Evolutionary conservation across 2,888 invertebrate species (phyloP), one percentile per base, ranked within the genome.

Genomic region (Spisula subtruncata): DNA sequence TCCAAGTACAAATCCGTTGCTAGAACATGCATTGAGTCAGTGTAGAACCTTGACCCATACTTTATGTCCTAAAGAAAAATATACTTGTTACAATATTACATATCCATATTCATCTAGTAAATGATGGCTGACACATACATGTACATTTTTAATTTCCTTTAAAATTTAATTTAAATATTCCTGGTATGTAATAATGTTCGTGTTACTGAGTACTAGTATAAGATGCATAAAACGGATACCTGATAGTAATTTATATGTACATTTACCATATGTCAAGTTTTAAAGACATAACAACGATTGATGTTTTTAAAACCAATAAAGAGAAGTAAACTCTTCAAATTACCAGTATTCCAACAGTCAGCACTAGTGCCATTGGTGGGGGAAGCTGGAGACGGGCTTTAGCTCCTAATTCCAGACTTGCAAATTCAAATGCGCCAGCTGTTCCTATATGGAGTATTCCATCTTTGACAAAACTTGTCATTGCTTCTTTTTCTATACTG

Each of bases 261-360:
- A n/a, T n/a, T n/a, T n/a, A n/a, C n/a, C n/a, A n/a, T n/a, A n/a
- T n/a, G n/a, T n/a, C n/a, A n/a, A n/a, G n/a, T n/a, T n/a, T n/a
- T n/a, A n/a, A n/a, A n/a, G n/a, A n/a, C n/a, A n/a, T n/a, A n/a
- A n/a, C n/a, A n/a, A n/a, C n/a, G 8, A 41, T 41, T 41, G 8
- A 51, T 16, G 51, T 51, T 51, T 16, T 1, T 51, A 10, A 4
- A 51, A 1, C 10, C 51, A 51, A 51, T 12, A 1, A 51, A 51
- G 14, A 16, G n/a, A n/a, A n/a, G 1, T 51, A 16, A 66, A 75
- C 32, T 75, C 1, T 32, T 20, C n/a, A 81, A 48, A n/a, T 90
- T 88, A 95, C 95, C 94, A 95, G 85, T 56, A 94, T 91, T 51
- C 94, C 94, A 18, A 94, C 94, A 29, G 94, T 94, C 35, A 95